Evolutionary conservation across 2,888 invertebrate genomes (phyloP).

Genomic region (Drosophila infuscata): DNA sequence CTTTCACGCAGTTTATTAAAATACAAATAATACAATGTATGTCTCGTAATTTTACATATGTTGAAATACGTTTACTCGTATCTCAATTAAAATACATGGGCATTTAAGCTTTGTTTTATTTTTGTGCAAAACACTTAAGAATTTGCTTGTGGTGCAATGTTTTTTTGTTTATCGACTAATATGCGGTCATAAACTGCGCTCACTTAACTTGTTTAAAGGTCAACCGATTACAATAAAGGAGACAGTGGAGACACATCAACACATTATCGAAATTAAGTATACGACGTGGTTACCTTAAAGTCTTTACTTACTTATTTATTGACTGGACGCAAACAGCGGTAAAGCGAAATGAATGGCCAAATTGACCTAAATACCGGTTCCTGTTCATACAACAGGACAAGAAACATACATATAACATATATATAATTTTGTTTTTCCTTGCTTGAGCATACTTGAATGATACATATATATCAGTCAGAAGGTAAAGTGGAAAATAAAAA

Average conservation of each 20-base stretch:
- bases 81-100: neutral
- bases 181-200: neutral
- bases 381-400: constrained; percentile 8
- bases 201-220: neutral
- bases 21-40: neutral
- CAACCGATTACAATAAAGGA: no score
- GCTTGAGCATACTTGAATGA: constrained; percentile 48
- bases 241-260: constrained; percentile 6
- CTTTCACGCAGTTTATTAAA: neutral
- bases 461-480: constrained; percentile 42
- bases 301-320: constrained; percentile 41
- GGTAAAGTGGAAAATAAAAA: constrained; percentile 9
- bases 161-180: neutral
- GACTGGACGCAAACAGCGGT: constrained; percentile 37
- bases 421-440: constrained; percentile 1
- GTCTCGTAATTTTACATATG: neutral
- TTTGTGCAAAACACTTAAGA: neutral
- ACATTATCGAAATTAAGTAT: constrained; percentile 46
- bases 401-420: neutral
- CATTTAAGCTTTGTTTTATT: neutral
- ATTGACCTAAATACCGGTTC: constrained; percentile 49
- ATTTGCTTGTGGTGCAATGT: neutral
- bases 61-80: no score
- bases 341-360: constrained; percentile 9
- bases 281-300: constrained; percentile 50